A percentile compares a stretch with the other conserved stretches of the same genome.
Evolutionary conservation across 2,797 vertebrate species (phyloP).

Genomic region (Avahi laniger): DNA sequence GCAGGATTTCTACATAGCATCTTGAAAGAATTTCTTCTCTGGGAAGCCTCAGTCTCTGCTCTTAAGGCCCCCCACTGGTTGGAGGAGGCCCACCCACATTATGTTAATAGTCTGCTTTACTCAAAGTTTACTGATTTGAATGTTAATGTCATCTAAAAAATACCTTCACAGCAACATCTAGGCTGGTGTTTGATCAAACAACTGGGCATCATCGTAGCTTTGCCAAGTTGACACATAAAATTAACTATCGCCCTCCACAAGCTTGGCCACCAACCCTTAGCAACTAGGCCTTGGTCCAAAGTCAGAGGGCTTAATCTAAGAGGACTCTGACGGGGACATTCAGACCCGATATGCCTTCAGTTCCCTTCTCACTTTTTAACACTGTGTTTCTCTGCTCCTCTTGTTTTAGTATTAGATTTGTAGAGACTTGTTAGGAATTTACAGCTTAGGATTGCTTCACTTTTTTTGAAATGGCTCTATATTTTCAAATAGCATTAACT

Average conservation of each 20-base stretch:
- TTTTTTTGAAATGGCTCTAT: neutral
- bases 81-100: neutral
- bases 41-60: neutral
- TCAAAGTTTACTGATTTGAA: neutral
- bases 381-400: neutral
- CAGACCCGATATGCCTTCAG: neutral
- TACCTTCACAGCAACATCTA: neutral
- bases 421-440: conserved; percentile 40
- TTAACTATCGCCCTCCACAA: neutral
- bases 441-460: neutral
- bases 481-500: conserved; percentile 33
- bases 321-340: neutral
- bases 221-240: neutral
- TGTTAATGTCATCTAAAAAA: neutral
- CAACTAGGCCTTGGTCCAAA: neutral
- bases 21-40: neutral
- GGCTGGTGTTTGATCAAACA: neutral
- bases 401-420: neutral
- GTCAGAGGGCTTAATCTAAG: neutral
- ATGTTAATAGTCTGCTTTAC: neutral
- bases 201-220: neutral
- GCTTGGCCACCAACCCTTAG: neutral
- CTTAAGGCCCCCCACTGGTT: neutral
- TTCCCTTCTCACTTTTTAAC: neutral
- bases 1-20: neutral